These are phyloP conservation scores for Torymus tubicola DNA, from an alignment of 2,888 invertebrate species.

Conservation along the genomic window DNA sequence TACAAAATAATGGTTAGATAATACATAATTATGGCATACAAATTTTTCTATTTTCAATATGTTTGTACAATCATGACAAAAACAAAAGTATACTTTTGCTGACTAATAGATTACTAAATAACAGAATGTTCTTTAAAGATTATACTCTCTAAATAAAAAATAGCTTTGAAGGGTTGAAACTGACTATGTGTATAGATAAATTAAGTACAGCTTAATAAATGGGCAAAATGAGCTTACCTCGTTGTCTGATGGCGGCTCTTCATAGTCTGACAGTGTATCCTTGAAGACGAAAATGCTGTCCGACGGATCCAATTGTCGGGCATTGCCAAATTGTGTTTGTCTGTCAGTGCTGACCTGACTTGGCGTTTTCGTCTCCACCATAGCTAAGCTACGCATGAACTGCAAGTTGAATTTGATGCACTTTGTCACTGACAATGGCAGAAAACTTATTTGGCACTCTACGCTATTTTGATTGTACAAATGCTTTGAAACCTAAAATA, in stretches of 20 bases:
- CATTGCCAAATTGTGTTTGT: conserved; percentile 74
- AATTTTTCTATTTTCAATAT: too few relatives aligned
- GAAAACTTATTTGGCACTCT: conserved; percentile 29
- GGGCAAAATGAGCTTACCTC: conserved; percentile 66
- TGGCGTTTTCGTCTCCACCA: conserved; percentile 66
- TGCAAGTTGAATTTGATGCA: conserved; percentile 16
- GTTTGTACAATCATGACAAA: too few relatives aligned
- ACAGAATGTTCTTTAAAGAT: conserved; percentile 1
- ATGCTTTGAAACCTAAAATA: conserved; percentile 17
- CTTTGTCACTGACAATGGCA: conserved; percentile 36
- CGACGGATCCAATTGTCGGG: conserved; percentile 69
- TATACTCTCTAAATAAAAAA: background rate
- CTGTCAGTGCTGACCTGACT: conserved; percentile 57
- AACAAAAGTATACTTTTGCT: background rate
- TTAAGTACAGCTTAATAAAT: conserved; percentile 30
- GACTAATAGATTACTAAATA: conserved; percentile 15
- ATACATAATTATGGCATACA: too few relatives aligned
- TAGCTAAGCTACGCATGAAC: conserved; percentile 17
- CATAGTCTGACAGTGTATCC: conserved; percentile 72
- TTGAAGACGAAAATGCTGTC: conserved; percentile 75
- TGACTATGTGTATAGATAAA: conserved; percentile 19
- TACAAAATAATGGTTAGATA: too few relatives aligned
- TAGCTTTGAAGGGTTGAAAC: background rate
- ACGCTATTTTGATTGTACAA: background rate
- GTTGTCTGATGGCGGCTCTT: conserved; percentile 71